A percentile compares a stretch with the other conserved stretches of the same genome.
Evolutionary conservation across 2,797 vertebrate genomes (phyloP).

Genomic region (Cyprinodon diabolis): DNA sequence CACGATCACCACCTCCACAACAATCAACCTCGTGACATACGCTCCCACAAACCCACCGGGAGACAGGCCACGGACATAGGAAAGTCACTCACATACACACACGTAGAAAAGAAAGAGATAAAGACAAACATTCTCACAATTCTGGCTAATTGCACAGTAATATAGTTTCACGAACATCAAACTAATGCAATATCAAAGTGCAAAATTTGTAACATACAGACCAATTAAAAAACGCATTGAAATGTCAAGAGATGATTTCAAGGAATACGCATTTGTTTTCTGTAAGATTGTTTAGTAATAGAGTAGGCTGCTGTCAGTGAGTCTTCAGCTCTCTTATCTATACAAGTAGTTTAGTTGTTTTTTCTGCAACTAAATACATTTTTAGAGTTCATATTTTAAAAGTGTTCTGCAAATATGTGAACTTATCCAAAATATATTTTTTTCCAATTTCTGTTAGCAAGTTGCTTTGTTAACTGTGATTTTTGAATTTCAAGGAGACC

Average conservation of each 20-base stretch:
- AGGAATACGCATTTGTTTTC: background rate
- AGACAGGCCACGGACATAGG: slow-evolving; percentile 17
- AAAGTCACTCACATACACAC: slow-evolving; percentile 17
- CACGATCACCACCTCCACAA: slow-evolving; percentile 74
- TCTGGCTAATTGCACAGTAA: slow-evolving; percentile 29
- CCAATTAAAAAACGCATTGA: background rate
- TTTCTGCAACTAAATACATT: background rate
- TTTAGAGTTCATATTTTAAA: no score
- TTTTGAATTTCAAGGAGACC: no score
- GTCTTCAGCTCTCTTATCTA: background rate
- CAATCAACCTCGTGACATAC: slow-evolving; percentile 76
- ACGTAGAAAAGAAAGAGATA: slow-evolving; percentile 12
- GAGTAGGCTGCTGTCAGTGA: background rate
- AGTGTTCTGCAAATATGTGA: no score
- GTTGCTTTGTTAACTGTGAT: no score
- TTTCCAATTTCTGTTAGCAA: no score
- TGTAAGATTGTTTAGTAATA: background rate
- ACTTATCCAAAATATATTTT: no score
- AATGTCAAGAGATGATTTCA: slow-evolving; percentile 3
- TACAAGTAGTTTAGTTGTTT: background rate
- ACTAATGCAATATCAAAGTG: slow-evolving; percentile 1
- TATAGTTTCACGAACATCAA: slow-evolving; percentile 20
- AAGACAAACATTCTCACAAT: slow-evolving; percentile 36
- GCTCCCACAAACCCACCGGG: slow-evolving; percentile 27
- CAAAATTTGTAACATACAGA: background rate